phyloP scores from a whole-genome alignment of 2,888 invertebrate genomes.

The Teinopalpus imperialis region DNA sequence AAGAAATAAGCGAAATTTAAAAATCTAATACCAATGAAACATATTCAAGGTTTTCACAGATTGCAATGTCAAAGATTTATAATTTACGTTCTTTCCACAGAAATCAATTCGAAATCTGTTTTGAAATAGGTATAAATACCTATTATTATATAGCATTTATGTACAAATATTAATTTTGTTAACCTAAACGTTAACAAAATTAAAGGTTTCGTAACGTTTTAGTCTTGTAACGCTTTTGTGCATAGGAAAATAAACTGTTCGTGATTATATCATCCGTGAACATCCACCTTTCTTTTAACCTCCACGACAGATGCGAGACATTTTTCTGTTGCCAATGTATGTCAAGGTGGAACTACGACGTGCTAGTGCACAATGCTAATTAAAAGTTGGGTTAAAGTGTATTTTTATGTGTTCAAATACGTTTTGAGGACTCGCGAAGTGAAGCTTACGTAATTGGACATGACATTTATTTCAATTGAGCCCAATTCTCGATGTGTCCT shows the following conservation, averaged over 20 bases:
- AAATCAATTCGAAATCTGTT: no score
- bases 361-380: conserved; percentile 25
- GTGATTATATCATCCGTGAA: conserved; percentile 52
- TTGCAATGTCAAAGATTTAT: neutral
- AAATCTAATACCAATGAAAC: conserved; percentile 1
- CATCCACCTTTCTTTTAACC: conserved; percentile 59
- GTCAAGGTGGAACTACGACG: conserved; percentile 50
- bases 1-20: conserved; percentile 9
- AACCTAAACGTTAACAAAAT: neutral
- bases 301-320: conserved; percentile 44
- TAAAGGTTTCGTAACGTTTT: neutral
- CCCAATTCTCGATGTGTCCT: conserved; percentile 19
- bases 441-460: conserved; percentile 23
- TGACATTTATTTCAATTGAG: conserved; percentile 23
- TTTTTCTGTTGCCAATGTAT: conserved; percentile 47
- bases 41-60: neutral
- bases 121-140: no score
- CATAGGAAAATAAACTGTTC: conserved; percentile 48
- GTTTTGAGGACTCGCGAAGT: conserved; percentile 24
- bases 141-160: no score
- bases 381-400: conserved; percentile 25
- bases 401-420: conserved; percentile 23
- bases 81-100: neutral
- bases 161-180: neutral
- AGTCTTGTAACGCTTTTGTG: no score